phyloP scores from a whole-genome alignment of 2,888 invertebrate genomes.

The Spialia ferax region DNA sequence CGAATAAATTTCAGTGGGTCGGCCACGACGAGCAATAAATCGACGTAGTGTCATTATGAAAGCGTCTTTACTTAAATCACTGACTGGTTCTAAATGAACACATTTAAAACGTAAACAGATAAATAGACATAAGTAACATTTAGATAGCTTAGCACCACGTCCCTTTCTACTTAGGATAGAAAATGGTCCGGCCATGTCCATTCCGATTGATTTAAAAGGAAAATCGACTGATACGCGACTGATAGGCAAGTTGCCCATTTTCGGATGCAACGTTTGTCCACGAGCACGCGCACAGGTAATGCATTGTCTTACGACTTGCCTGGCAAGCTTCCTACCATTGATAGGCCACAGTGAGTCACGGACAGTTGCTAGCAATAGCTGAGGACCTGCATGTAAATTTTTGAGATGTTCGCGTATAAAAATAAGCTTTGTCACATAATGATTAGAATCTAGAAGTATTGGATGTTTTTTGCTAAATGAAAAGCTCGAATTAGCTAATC shows the following conservation, averaged over 20 bases:
- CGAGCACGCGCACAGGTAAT: background rate
- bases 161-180: background rate
- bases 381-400: slow-evolving; percentile 27
- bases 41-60: slow-evolving; percentile 16
- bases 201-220: background rate
- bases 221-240: background rate
- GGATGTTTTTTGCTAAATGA: slow-evolving; percentile 13
- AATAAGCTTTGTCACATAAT: slow-evolving; percentile 10
- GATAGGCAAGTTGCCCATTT: background rate
- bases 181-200: background rate
- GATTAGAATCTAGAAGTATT: slow-evolving; percentile 8
- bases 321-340: slow-evolving; percentile 9
- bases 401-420: slow-evolving; percentile 7
- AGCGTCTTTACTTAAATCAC: slow-evolving; percentile 13
- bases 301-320: slow-evolving; percentile 12
- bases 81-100: slow-evolving; percentile 17
- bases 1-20: background rate
- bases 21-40: background rate
- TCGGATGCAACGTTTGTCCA: background rate
- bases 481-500: background rate
- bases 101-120: slow-evolving; percentile 10
- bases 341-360: slow-evolving; percentile 17
- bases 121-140: slow-evolving; percentile 11
- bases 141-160: background rate
- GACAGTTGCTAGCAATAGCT: slow-evolving; percentile 16